phyloP scores from a whole-genome alignment of 1,140 invertebrate species.

The Charaxes varanes region DNA sequence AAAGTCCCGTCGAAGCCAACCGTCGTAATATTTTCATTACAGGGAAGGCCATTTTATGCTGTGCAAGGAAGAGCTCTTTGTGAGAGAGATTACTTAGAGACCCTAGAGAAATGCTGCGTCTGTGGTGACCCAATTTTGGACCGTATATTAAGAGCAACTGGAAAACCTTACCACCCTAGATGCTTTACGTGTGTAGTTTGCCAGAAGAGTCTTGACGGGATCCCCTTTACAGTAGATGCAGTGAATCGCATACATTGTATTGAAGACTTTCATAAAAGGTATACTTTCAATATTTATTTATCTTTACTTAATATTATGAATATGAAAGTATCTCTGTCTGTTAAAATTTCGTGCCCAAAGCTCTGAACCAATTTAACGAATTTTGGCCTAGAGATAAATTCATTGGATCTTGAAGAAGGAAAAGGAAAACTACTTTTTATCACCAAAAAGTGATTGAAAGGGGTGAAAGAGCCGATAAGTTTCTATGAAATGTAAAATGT shows the following conservation, averaged over 20 bases:
- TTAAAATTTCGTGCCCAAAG: too few species aligned
- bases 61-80: conserved; percentile 94
- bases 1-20: too few species aligned
- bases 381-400: too few species aligned
- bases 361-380: too few species aligned
- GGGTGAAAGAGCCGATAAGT: too few species aligned
- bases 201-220: conserved; percentile 95
- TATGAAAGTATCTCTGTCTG: too few species aligned
- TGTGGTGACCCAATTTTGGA: conserved; percentile 95
- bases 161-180: conserved; percentile 97
- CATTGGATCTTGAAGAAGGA: too few species aligned
- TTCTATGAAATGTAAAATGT: too few species aligned
- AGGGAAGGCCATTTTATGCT: conserved; percentile 94
- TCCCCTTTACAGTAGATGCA: conserved; percentile 98
- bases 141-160: conserved; percentile 94
- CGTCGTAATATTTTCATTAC: conserved; percentile 17
- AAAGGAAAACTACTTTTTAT: too few species aligned
- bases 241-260: conserved; percentile 98
- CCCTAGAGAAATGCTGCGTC: conserved; percentile 96
- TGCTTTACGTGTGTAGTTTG: conserved; percentile 98
- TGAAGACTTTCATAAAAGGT: conserved; percentile 98
- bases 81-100: conserved; percentile 94
- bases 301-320: too few species aligned
- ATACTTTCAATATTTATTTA: conserved; percentile 3
- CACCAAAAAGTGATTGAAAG: too few species aligned